Evolutionary conservation across 2,888 invertebrate genomes (phyloP).

Genomic region (Phyllotreta cruciferae): DNA sequence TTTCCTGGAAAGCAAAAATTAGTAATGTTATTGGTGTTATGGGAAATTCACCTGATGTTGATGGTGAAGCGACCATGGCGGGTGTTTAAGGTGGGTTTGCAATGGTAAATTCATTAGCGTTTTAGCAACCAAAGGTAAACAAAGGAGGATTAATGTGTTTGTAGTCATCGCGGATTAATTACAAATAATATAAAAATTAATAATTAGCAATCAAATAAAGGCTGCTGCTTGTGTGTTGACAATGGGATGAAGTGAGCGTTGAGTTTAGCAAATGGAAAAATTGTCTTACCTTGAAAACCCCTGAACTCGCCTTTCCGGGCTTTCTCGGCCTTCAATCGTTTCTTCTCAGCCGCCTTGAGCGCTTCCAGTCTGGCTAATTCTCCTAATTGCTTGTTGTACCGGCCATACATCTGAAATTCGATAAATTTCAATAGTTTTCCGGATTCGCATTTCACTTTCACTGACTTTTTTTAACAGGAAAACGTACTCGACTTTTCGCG

Average conservation of each 20-base stretch:
- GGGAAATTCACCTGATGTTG: too few relatives aligned
- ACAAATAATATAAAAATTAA: too few relatives aligned
- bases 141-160: too few relatives aligned
- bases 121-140: too few relatives aligned
- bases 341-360: constrained; percentile 71
- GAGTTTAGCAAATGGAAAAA: constrained; percentile 3
- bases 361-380: constrained; percentile 91
- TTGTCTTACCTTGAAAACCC: constrained; percentile 61
- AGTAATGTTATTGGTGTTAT: neutral
- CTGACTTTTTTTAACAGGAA: too few relatives aligned
- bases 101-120: too few relatives aligned
- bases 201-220: too few relatives aligned
- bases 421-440: neutral
- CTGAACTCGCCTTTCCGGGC: constrained; percentile 62
- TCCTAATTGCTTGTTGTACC: constrained; percentile 91
- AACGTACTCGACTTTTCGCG: too few relatives aligned
- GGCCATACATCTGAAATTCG: constrained; percentile 83
- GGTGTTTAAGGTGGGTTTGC: too few relatives aligned
- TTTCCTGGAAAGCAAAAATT: constrained; percentile 59
- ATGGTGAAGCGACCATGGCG: too few relatives aligned
- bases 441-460: too few relatives aligned
- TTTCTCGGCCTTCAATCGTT: constrained; percentile 59
- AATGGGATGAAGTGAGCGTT: neutral
- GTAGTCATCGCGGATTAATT: too few relatives aligned
- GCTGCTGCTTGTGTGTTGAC: neutral